A percentile compares a stretch with the other conserved stretches of the same genome.
Conservation (phyloP, 2,113 vertebrate genomes). For the Notarius quadriscutis region DNA sequence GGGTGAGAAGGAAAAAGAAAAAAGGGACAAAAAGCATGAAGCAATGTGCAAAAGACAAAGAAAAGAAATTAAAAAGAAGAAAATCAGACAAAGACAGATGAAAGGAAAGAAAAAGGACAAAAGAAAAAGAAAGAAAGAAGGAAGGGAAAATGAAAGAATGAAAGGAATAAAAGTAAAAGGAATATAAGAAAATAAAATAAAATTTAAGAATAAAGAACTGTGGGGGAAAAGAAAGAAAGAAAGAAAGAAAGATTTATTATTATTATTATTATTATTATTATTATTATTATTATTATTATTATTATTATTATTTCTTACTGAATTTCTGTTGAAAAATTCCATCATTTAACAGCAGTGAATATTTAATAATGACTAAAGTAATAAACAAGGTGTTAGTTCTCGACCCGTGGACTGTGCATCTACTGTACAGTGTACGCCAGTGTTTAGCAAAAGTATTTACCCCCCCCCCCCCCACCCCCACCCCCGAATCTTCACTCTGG, state of each 20-base stretch:
- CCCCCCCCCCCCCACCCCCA: too few relatives aligned
- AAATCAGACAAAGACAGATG: background rate
- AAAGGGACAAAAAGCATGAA: too few relatives aligned
- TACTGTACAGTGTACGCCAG: too few relatives aligned
- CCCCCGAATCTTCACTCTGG: background rate
- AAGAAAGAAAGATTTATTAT: background rate
- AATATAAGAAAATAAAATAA: background rate
- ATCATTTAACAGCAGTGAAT: background rate
- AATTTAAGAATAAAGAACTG: background rate
- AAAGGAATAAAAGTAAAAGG: background rate
- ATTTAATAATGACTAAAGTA: background rate
- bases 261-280: background rate
- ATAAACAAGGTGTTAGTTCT: background rate
- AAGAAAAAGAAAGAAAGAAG: background rate
- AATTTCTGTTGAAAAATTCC: background rate
- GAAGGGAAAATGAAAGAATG: background rate
- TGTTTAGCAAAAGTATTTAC: background rate
- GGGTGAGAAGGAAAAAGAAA: background rate
- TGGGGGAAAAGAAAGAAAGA: background rate
- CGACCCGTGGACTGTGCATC: background rate
- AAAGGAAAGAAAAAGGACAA: background rate
- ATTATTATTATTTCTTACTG: background rate
- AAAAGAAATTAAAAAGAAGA: background rate
- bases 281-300: too few relatives aligned
- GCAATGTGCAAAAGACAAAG: background rate